Evolutionary conservation across 2,113 vertebrate species (phyloP).

Genomic region (Xiphorhynchus elegans): DNA sequence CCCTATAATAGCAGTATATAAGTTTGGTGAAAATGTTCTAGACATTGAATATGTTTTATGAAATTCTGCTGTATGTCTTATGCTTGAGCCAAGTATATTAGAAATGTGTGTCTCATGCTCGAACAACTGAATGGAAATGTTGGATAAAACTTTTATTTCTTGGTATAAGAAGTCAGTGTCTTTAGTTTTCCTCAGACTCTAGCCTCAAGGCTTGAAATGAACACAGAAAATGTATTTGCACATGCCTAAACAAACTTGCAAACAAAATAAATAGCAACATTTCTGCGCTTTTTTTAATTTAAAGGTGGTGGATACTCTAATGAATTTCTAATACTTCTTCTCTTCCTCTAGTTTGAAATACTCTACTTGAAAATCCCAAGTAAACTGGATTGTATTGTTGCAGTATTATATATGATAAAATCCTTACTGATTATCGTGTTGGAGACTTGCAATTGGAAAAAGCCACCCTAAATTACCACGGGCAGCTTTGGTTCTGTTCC

Average conservation of each 20-base stretch:
- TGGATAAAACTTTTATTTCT: neutral
- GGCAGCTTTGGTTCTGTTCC: neutral
- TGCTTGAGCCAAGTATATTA: neutral
- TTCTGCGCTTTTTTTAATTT: neutral
- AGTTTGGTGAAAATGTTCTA: neutral
- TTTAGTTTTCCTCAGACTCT: neutral
- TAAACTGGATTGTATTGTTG: neutral
- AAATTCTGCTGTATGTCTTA: neutral
- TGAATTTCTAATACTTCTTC: neutral
- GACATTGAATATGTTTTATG: neutral
- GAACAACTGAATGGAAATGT: neutral
- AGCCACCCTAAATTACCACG: neutral
- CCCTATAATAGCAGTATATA: rapidly evolving
- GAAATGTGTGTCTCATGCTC: neutral
- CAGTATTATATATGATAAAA: neutral
- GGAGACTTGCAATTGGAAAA: neutral
- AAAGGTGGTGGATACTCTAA: neutral
- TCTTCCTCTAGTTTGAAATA: neutral
- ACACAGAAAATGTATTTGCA: neutral
- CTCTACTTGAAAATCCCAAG: neutral
- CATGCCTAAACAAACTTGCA: neutral
- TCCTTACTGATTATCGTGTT: neutral
- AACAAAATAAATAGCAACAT: neutral
- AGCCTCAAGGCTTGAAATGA: neutral
- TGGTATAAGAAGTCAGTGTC: neutral